Evolutionary conservation across 1,140 invertebrate genomes (phyloP).

Genomic region (Geopemphigus sp.): DNA sequence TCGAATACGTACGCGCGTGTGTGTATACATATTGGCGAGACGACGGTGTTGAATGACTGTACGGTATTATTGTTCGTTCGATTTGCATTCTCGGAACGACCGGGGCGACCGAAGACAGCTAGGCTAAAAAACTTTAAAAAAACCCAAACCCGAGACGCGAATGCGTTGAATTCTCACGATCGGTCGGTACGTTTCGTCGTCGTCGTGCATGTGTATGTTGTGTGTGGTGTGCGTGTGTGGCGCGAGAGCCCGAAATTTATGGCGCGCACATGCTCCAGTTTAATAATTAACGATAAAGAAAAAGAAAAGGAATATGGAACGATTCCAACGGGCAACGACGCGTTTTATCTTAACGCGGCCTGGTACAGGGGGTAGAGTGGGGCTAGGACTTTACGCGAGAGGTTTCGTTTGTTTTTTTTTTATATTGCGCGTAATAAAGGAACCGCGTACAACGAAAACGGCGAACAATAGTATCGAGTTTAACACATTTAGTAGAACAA

Average conservation of each 20-base stretch:
- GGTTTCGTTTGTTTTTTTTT: conserved; percentile 9
- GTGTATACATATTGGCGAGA: neutral
- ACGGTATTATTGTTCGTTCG: conserved; percentile 16
- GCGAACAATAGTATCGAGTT: conserved; percentile 28
- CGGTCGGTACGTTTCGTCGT: neutral
- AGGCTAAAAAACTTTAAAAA: conserved; percentile 5
- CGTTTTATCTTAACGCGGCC: neutral
- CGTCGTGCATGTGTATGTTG: neutral
- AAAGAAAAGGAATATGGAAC: conserved; percentile 16
- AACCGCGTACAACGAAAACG: conserved; percentile 10
- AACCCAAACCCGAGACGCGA: neutral
- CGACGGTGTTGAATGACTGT: neutral
- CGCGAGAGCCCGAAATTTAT: conserved; percentile 22
- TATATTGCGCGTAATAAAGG: neutral
- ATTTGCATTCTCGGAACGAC: conserved; percentile 42
- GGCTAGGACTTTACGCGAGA: neutral
- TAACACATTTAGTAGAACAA: neutral
- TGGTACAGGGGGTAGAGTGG: no score
- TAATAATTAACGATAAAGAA: conserved; percentile 1
- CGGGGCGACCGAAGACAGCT: neutral
- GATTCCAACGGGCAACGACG: neutral
- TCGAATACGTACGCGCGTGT: neutral
- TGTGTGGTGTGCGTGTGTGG: no score
- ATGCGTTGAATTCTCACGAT: conserved; percentile 33
- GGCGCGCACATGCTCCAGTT: conserved; percentile 36